phyloP scores from a whole-genome alignment of 1,140 invertebrate genomes.

The Marisa cornuarietis region DNA sequence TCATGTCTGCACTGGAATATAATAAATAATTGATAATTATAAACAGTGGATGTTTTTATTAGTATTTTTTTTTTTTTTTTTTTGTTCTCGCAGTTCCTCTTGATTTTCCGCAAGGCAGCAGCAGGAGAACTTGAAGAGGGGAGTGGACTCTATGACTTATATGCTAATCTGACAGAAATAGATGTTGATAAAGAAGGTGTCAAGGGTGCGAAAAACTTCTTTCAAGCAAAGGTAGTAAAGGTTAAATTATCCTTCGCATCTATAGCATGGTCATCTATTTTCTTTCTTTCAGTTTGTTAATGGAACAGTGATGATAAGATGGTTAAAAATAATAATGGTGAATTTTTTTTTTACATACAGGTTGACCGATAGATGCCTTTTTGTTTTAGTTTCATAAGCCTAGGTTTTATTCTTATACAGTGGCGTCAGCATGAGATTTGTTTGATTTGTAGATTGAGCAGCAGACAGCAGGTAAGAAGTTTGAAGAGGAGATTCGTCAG shows the following conservation, averaged over 20 bases:
- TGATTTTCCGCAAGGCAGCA: slow-evolving; percentile 62
- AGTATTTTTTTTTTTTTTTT: neutral
- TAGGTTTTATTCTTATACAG: neutral
- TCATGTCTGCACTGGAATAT: too few relatives aligned
- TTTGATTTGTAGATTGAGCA: slow-evolving; percentile 49
- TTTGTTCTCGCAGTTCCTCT: slow-evolving; percentile 51
- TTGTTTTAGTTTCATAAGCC: neutral
- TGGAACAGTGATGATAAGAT: too few relatives aligned
- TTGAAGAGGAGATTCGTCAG: slow-evolving; percentile 58
- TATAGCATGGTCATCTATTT: too few relatives aligned
- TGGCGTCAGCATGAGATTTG: slow-evolving; percentile 1
- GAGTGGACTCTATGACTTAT: slow-evolving; percentile 55
- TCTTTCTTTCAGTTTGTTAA: too few relatives aligned
- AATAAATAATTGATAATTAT: too few relatives aligned
- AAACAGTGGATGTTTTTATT: too few relatives aligned
- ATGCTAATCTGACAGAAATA: slow-evolving; percentile 60
- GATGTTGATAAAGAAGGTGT: slow-evolving; percentile 65
- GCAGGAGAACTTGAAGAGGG: slow-evolving; percentile 53
- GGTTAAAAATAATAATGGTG: neutral
- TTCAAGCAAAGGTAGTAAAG: slow-evolving; percentile 62
- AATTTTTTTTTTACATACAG: neutral
- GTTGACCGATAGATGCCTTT: neutral
- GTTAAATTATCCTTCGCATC: neutral
- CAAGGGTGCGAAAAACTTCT: slow-evolving; percentile 64
- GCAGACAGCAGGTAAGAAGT: slow-evolving; percentile 51